These are phyloP conservation scores for Podarcis raffonei DNA, from an alignment of 2,113 vertebrate genomes.

Conservation along the genomic window DNA sequence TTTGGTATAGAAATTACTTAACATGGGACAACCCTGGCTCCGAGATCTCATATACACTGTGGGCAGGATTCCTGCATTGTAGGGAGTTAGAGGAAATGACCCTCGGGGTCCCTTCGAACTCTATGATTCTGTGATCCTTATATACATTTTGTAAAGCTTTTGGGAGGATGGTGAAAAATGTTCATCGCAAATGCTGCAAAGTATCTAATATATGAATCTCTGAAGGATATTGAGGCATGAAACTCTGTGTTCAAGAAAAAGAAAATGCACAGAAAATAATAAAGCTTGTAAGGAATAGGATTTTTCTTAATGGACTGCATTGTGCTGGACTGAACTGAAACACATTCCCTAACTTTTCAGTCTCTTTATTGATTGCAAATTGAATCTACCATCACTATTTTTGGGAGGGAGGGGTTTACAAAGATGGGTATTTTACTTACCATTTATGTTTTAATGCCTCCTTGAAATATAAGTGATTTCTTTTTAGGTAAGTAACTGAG, in stretches of 20 bases:
- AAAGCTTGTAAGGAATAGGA: not conserved
- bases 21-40: not conserved
- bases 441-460: not conserved
- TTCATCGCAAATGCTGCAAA: not conserved
- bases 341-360: not conserved
- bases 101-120: too few species aligned
- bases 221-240: not conserved
- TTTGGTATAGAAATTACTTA: not conserved
- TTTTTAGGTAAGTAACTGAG: constrained; percentile 14
- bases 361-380: not conserved
- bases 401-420: not conserved
- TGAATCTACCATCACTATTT: not conserved
- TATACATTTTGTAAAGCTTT: not conserved
- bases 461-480: constrained; percentile 12
- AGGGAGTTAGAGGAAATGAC: too few species aligned
- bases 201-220: not conserved
- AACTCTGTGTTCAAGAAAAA: not conserved
- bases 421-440: not conserved
- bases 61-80: too few species aligned
- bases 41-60: too few species aligned
- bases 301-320: too few species aligned
- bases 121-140: too few species aligned
- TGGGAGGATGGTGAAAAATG: not conserved
- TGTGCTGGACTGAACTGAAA: not conserved
- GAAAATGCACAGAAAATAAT: not conserved